Evolutionary conservation across 2,797 vertebrate genomes (phyloP).

Genomic region (Pseudotriccus pelzelni): DNA sequence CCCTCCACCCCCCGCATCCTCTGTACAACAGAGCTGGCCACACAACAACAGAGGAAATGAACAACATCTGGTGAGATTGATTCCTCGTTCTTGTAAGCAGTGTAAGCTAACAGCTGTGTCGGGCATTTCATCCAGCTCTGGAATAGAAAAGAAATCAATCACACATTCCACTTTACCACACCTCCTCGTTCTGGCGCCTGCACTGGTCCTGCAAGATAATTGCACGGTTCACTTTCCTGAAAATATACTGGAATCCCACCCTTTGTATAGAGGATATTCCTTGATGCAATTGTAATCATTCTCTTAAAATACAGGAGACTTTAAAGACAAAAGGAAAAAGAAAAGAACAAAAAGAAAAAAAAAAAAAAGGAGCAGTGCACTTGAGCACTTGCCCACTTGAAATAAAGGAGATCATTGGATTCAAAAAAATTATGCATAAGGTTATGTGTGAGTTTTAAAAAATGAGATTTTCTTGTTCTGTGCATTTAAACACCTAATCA

Average conservation of each 20-base stretch:
- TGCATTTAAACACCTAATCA: neutral
- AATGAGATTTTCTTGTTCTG: neutral
- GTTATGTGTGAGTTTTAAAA: neutral
- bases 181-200: conserved; percentile 17
- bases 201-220: neutral
- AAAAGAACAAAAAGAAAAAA: too few relatives aligned
- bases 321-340: neutral
- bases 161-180: conserved; percentile 41
- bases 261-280: neutral
- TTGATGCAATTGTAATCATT: neutral
- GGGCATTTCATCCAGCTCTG: conserved; percentile 64
- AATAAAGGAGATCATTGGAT: neutral
- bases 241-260: neutral
- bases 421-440: neutral
- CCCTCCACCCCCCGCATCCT: conserved; percentile 21
- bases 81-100: conserved; percentile 57
- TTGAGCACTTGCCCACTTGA: neutral
- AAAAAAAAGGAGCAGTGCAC: neutral
- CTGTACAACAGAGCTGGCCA: conserved; percentile 60
- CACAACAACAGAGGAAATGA: conserved; percentile 74
- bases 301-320: neutral
- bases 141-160: conserved; percentile 63
- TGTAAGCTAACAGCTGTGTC: conserved; percentile 59
- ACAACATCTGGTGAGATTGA: conserved; percentile 66
- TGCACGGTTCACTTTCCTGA: conserved; percentile 9